These are phyloP conservation scores for Candidula unifasciata DNA, from an alignment of 2,888 invertebrate genomes.

Conservation along the genomic window DNA sequence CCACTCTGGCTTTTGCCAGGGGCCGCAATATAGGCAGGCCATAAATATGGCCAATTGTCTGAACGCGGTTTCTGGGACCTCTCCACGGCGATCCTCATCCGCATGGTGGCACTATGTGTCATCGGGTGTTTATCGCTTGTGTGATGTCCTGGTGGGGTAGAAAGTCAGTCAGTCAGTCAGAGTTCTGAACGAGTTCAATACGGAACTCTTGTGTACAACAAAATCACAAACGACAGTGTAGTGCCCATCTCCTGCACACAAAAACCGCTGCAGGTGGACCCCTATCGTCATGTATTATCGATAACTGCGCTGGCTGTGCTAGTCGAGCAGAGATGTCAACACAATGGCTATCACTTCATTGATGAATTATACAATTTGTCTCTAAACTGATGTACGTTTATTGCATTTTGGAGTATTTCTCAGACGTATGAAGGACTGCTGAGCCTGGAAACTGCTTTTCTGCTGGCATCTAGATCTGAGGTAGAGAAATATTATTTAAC, in stretches of 20 bases:
- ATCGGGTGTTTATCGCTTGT: too few species aligned
- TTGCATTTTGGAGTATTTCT: background rate
- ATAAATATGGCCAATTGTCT: too few species aligned
- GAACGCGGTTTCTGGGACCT: too few species aligned
- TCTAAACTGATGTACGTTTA: background rate
- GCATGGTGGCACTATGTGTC: too few species aligned
- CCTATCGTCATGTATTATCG: constrained; percentile 23
- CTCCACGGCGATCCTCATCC: too few species aligned
- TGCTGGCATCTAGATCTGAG: background rate
- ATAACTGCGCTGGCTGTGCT: background rate
- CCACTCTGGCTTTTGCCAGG: too few species aligned
- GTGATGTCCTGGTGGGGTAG: too few species aligned
- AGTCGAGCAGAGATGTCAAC: background rate
- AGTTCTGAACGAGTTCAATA: too few species aligned
- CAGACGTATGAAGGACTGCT: background rate
- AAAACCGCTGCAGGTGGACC: background rate
- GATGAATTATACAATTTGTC: too few species aligned
- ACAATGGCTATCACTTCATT: background rate
- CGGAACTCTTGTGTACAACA: constrained; percentile 12
- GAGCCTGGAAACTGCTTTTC: background rate
- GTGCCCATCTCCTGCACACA: background rate
- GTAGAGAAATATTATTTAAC: too few species aligned
- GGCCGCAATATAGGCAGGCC: too few species aligned
- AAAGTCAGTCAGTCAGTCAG: too few species aligned
- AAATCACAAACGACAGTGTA: background rate